phyloP scores from a whole-genome alignment of 2,888 invertebrate species.

The Hemithea aestivaria region DNA sequence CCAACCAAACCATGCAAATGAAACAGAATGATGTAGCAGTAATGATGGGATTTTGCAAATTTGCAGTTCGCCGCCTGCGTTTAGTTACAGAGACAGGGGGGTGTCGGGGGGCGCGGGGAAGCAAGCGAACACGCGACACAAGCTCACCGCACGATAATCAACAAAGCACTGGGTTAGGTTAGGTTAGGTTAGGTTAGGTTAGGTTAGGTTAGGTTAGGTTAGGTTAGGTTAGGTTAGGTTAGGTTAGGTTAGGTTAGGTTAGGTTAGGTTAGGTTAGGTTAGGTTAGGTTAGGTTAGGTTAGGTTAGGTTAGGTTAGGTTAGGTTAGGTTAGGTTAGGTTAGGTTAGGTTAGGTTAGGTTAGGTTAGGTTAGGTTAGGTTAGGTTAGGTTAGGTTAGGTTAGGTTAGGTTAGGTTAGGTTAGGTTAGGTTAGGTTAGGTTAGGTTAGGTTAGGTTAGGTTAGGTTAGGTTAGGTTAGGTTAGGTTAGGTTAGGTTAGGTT shows the following conservation, averaged over 20 bases:
- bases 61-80: no score
- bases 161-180: conserved; percentile 6
- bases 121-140: no score
- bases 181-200: conserved; percentile 18
- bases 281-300: conserved; percentile 16
- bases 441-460: conserved; percentile 17
- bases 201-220: conserved; percentile 32
- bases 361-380: conserved; percentile 25
- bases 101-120: no score
- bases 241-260: conserved; percentile 16
- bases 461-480: conserved; percentile 19
- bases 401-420: conserved; percentile 21
- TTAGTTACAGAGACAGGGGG: no score
- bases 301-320: conserved; percentile 4
- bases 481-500: conserved; percentile 18
- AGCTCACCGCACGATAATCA: no score
- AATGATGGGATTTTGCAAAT: no score
- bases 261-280: conserved; percentile 15
- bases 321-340: conserved; percentile 1
- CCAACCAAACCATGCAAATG: no score
- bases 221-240: conserved; percentile 29
- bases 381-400: conserved; percentile 24
- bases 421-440: conserved; percentile 19
- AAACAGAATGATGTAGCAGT: no score
- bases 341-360: conserved; percentile 21